A percentile compares a stretch with the other conserved stretches of the same genome.
phyloP scores from a whole-genome alignment of 1,140 invertebrate genomes.

The Colletes latitarsis region DNA sequence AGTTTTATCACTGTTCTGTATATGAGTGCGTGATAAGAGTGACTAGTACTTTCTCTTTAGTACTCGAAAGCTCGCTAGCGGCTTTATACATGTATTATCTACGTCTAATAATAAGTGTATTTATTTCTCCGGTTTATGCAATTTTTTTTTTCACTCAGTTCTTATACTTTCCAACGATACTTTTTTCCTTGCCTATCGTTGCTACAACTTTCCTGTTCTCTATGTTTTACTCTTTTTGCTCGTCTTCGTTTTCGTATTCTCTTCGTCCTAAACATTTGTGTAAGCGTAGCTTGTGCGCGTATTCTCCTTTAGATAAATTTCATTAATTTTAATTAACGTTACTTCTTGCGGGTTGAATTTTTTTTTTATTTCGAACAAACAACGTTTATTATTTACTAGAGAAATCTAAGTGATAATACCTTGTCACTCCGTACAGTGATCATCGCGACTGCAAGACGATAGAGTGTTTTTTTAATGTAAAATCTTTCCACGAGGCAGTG shows the following conservation, averaged over 20 bases:
- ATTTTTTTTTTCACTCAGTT: background rate
- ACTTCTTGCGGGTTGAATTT: background rate
- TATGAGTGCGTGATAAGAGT: constrained; percentile 50
- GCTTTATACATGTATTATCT: constrained; percentile 57
- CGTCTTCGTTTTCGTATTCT: background rate
- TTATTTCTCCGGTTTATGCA: constrained; percentile 43
- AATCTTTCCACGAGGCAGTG: constrained; percentile 40
- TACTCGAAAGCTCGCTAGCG: constrained; percentile 58
- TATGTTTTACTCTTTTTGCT: background rate
- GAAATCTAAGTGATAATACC: constrained; percentile 34
- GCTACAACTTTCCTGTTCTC: background rate
- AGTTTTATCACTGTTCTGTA: constrained; percentile 44
- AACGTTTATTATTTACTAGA: constrained; percentile 32
- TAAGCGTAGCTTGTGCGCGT: constrained; percentile 23
- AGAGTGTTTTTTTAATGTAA: constrained; percentile 3
- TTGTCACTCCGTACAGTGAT: constrained; percentile 20
- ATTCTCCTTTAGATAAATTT: background rate
- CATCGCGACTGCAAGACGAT: constrained; percentile 5
- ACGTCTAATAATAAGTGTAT: constrained; percentile 50
- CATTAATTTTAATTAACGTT: constrained; percentile 17
- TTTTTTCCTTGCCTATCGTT: background rate
- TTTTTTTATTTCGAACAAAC: constrained; percentile 5
- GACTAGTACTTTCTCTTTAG: constrained; percentile 67
- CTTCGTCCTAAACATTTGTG: background rate
- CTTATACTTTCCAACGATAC: constrained; percentile 1